phyloP scores from a whole-genome alignment of 2,113 vertebrate species.

The Lepus americanus region DNA sequence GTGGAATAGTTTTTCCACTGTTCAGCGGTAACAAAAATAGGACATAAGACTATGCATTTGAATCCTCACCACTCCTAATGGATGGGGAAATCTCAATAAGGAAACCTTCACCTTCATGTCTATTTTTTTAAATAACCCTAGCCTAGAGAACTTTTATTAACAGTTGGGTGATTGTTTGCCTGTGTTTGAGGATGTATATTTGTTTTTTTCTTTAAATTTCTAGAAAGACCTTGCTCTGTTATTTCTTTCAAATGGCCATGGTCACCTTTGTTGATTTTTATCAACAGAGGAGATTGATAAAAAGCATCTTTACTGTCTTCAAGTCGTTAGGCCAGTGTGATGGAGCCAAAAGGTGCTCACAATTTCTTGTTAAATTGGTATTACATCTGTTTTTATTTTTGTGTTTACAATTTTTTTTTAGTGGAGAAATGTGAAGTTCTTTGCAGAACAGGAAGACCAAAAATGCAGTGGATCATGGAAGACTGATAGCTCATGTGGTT shows the following conservation, averaged over 20 bases:
- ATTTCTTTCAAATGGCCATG: constrained; percentile 42
- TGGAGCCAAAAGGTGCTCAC: background rate
- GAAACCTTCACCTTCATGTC: background rate
- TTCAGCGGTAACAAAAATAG: background rate
- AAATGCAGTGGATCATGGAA: background rate
- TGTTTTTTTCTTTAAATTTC: background rate
- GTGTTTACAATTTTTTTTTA: background rate
- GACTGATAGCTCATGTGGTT: background rate
- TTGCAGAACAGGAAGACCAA: background rate
- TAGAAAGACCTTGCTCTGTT: background rate
- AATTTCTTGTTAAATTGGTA: background rate
- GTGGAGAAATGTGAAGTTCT: background rate
- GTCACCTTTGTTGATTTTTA: constrained; percentile 9
- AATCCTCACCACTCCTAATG: background rate
- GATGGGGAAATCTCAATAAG: background rate
- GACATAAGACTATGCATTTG: background rate
- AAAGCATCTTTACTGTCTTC: background rate
- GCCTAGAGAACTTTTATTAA: constrained; percentile 9
- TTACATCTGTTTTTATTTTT: background rate
- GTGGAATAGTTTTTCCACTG: background rate
- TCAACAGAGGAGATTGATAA: constrained; percentile 21
- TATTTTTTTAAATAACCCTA: background rate
- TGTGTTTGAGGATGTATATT: background rate
- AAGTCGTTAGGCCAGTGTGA: background rate
- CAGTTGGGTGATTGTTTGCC: background rate